Evolutionary conservation across 2,797 vertebrate species (phyloP).

Genomic region (Enteromius radiatus): DNA sequence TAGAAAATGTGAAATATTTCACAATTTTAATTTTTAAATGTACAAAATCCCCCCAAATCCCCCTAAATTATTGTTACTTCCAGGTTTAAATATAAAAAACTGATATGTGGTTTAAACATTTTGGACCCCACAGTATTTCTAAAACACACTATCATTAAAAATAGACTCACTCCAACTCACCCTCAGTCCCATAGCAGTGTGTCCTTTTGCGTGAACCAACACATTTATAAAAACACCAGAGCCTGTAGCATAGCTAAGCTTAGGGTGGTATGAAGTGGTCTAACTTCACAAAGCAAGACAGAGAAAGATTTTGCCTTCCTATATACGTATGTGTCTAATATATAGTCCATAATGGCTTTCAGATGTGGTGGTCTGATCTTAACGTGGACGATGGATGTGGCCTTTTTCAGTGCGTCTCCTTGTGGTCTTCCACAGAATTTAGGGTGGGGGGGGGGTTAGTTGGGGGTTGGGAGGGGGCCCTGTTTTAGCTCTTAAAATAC

Average conservation of each 20-base stretch:
- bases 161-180: constrained; percentile 12
- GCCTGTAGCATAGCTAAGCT: not conserved
- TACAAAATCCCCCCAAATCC: not conserved
- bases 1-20: not conserved
- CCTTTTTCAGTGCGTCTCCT: constrained; percentile 18
- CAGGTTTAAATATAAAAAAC: not conserved
- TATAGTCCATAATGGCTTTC: constrained; percentile 30
- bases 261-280: not conserved
- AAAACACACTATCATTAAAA: not conserved
- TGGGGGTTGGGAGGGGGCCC: constrained; percentile 13
- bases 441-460: not conserved
- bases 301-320: not conserved
- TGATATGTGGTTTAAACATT: not conserved
- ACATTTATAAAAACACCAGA: not conserved
- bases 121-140: not conserved
- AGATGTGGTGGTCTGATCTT: constrained; percentile 24
- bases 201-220: not conserved
- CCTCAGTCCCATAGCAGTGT: constrained; percentile 3
- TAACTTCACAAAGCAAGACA: not conserved
- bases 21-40: not conserved
- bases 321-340: not conserved
- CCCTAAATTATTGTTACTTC: not conserved
- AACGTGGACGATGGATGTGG: constrained; percentile 30
- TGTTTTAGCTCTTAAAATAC: constrained; percentile 41
- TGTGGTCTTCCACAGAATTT: constrained; percentile 38